Evolutionary conservation across 2,113 vertebrate species (phyloP).

Genomic region (Lanius collurio): DNA sequence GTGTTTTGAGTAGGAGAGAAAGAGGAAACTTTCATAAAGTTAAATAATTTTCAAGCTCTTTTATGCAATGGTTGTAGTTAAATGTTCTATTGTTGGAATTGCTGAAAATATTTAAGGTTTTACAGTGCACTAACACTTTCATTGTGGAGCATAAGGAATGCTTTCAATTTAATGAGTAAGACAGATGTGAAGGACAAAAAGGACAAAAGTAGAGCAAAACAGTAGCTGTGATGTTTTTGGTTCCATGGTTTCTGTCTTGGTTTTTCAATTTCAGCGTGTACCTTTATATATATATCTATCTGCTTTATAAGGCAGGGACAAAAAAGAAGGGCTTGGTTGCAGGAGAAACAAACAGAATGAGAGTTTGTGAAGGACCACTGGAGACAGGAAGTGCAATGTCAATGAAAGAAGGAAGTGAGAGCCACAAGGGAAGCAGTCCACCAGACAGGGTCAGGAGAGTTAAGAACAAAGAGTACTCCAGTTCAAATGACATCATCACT

Average conservation of each 20-base stretch:
- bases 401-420: neutral
- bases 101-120: neutral
- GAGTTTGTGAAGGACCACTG: neutral
- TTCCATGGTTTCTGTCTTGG: neutral
- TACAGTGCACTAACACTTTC: neutral
- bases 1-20: neutral
- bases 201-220: neutral
- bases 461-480: neutral
- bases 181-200: neutral
- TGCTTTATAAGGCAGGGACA: neutral
- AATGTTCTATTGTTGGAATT: neutral
- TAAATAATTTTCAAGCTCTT: neutral
- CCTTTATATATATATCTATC: neutral
- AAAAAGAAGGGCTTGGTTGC: neutral
- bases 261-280: neutral
- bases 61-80: neutral
- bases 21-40: neutral
- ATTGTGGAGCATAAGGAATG: neutral
- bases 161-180: neutral
- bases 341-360: neutral
- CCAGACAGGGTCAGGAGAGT: neutral
- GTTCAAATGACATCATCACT: neutral
- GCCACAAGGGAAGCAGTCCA: neutral
- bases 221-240: neutral
- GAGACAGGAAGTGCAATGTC: neutral